Evolutionary conservation across 2,113 vertebrate genomes (phyloP), one percentile per base, ranked within the genome.

Genomic region (Podarcis cretensis): DNA sequence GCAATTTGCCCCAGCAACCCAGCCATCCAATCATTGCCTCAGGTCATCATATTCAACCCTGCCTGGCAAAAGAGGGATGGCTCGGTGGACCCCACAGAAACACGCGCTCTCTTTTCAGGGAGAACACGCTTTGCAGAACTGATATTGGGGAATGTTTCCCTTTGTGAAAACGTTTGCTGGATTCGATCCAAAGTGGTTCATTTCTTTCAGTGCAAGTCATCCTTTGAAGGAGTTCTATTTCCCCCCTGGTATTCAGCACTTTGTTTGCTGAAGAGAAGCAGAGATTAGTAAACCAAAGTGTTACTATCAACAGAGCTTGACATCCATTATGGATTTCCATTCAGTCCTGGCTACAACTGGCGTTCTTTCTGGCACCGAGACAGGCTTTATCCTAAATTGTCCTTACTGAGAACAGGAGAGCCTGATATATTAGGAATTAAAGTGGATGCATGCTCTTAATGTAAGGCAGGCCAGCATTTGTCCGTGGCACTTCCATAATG

Each of bases 371-470:
- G 83, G 10, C 48, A 90, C 68, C 0, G 0, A 88, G 91, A 76
- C 63, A 90, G 83, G 84, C 89, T 94, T 94, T 84, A 88, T 89
- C 89, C 82, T 93, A 95, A 94, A 92, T 90, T 90, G 88, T 94
- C 89, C 93, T 94, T 79, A 80, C 79, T 88, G 93, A 94, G 92
- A 94, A 89, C 84, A 92, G 85, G 25, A 21, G 48, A 87, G 74
- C 88, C 89, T 95, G 90, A 92, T 93, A 76, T 82, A 96, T 94
- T 93, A 89, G 91, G 87, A 94, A 94, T 90, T 87, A 94, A 89
- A 94, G 93, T 92, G 94, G 90, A 71, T 92, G 88, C 92, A 92
- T 86, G 91, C 93, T 93, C 90, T 94, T 93, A 93, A 94, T 95
- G 93, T 91, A 92, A 78, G 90, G 87, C 94, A 95, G 89, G 83